phyloP scores from a whole-genome alignment of 2,797 vertebrate genomes.

The Staurois parvus region DNA sequence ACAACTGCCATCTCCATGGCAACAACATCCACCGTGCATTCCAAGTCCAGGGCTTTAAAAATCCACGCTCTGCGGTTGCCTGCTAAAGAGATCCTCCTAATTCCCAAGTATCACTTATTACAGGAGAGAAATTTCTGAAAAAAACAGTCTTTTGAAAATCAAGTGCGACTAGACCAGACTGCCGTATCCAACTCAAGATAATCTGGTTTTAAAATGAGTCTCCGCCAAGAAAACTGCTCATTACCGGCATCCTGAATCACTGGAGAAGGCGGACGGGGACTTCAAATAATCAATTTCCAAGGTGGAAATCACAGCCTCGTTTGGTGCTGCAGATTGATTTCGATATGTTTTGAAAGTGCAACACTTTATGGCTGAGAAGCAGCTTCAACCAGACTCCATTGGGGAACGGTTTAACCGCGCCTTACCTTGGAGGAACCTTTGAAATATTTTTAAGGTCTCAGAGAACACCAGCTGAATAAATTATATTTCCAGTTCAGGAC shows the following conservation, averaged over 20 bases:
- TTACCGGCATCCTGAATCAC: background rate
- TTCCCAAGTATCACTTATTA: constrained; percentile 47
- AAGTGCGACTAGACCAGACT: constrained; percentile 13
- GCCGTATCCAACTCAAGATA: background rate
- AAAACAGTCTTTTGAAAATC: constrained; percentile 41
- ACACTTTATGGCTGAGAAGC: no score
- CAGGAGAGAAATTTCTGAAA: constrained; percentile 23
- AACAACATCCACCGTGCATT: background rate
- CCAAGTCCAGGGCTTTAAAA: background rate
- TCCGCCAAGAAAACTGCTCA: background rate
- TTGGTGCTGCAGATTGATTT: no score
- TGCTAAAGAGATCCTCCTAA: constrained; percentile 32
- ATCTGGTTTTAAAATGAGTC: constrained; percentile 21
- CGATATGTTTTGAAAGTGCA: no score
- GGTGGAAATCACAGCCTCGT: no score
- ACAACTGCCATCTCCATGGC: constrained; percentile 5
- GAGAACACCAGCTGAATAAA: no score
- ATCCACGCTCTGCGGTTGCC: background rate
- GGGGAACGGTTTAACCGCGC: no score
- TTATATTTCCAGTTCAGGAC: no score
- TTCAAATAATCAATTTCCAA: background rate
- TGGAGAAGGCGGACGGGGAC: background rate
- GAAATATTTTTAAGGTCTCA: no score
- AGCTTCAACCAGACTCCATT: no score
- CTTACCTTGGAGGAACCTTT: no score